Evolutionary conservation across 2,888 invertebrate genomes (phyloP), one percentile per base, ranked within the genome.

Genomic region (Hydraecia micacea): DNA sequence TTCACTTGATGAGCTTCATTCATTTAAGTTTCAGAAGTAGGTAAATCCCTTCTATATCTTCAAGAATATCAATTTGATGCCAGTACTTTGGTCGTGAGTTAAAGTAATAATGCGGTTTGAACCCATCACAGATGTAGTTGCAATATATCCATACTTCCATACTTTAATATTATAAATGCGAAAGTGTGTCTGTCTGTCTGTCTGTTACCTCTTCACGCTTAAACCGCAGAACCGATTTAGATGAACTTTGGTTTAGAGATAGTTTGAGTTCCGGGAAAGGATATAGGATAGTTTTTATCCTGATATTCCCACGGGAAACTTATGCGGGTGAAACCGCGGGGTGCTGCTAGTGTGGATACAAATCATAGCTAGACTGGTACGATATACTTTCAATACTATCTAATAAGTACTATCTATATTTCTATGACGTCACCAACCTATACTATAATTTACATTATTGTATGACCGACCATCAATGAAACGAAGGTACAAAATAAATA

Each of bases 1-100:
- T 73, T 70, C 46, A n/a, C n/a, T 66, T 67, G 79, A 75, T 58
- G 75, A 63, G 32, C 18, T 58, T 67, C 28, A 69, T 69, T 73
- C 5, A 49, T 67, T 52, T 82, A 52, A 0, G 39, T 68, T 80
- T 66, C 18, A 66, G 11, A 68, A 68, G 63, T 84, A 79, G 52
- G 36, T 72, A 63, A 67, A 39, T 39, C 5, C n/a, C 18, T 63
- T 15, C 21, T 28, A 62, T 28, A 42, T 58, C 1, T 46, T 78
- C 32, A 42, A 80, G 15, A 52, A 63, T 42, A 62, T 21, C 1
- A 42, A 21, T 66, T 62, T 49, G 18, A 6, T 49, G 15, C 32
- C 39, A 32, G 75, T 65, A 28, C 32, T 73, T 65, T 25, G 18
- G 72, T 28, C 18, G 28, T 18, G n/a, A 25, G 39, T 9, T 25